Evolutionary conservation across 2,797 vertebrate species (phyloP), one percentile per base, ranked within the genome.

Genomic region (Rhadinocentrus ornatus): DNA sequence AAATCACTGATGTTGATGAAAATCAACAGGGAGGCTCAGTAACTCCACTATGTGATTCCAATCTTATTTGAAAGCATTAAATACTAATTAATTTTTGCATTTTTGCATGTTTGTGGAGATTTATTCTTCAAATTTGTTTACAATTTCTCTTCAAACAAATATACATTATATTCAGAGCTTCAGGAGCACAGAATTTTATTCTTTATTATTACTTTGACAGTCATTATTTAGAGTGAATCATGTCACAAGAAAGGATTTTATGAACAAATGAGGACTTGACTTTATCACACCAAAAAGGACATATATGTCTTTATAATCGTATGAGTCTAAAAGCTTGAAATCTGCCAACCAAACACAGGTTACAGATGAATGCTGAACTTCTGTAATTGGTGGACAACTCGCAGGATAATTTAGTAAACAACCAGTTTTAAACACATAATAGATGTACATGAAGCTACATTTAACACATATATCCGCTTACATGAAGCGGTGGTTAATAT

Each of bases 1-100:
- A 89, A 92, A 90, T 93, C 90, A 93, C 88, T 93, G 89, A 91
- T 88, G 93, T 93, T 87, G 86, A 90, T 83, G 59, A 81, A 90
- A 93, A 91, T 91, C 89, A 93, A 89, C 86, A 86, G 89, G 89
- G 86, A 92, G 82, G 83, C 87, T 84, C 67, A 66, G 73, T 75
- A 74, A 60, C 80, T 88, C 76, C 69, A 73, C 79, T 83, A 71
- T 83, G 72, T 81, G 79, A 83, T 89, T 88, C 67, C 66, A 80
- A 85, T 77, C 63, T 77, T 63, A 69, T 90, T 84, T 86, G 83
- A 88, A 85, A 75, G 82, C 84, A 71, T 86, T 87, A 71, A 37
- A 46, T 16, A 34, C 71, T 90, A 89, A 91, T 92, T 91, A 83
- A 86, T 87, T 88, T 83, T 22, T 77, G 63, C 70, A 71, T 87